Base-by-base conservation (phyloP, 2,888 invertebrate genomes). In the Prionchulus punctatus region DNA sequence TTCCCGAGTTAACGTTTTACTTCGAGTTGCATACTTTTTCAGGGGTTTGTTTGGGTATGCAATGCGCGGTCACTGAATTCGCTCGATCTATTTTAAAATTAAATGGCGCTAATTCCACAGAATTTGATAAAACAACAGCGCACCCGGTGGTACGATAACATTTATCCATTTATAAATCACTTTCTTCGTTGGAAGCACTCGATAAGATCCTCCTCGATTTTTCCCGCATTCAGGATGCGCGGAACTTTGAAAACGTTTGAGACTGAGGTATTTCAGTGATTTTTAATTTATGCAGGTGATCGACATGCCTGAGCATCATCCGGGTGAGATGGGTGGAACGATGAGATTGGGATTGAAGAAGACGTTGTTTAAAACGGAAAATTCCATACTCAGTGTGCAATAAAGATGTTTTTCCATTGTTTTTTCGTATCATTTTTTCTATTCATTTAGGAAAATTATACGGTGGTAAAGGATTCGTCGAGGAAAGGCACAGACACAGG, bases 251-350 rank as follows among this genome's bases (percentile, higher is more conserved):
- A n/a, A n/a, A n/a, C n/a, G n/a, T n/a, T n/a, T n/a, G n/a, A n/a
- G n/a, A n/a, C n/a, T n/a, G n/a, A n/a, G n/a, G n/a, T n/a, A n/a
- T n/a, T n/a, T n/a, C n/a, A n/a, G n/a, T n/a, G 21, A 4, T 47
- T 7, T 47, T 47, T 21, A 4, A 47, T 4, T 3, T 50, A 30
- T 31, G 42, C 59, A 62, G 61, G 72, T 98, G 2, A 86, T 98
- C 60, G 94, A 98, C 66, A 99, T 99, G 98, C 94, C 96, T 0
- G 98, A 99, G 74, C 91, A 96, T 72, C 88, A 89, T 71, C 81
- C 83, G 0, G 67, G 66, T 43, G 43, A 57, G 25, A 81, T 89
- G 78, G 98, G 98, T 1, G 98, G 94, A 7, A 98, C 98, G 0
- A 98, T 99, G 98, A 78, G 98, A 58, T 76, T 99, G 50, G 98